phyloP scores from a whole-genome alignment of 2,888 invertebrate genomes.

The Disparrhopalites patrizii region DNA sequence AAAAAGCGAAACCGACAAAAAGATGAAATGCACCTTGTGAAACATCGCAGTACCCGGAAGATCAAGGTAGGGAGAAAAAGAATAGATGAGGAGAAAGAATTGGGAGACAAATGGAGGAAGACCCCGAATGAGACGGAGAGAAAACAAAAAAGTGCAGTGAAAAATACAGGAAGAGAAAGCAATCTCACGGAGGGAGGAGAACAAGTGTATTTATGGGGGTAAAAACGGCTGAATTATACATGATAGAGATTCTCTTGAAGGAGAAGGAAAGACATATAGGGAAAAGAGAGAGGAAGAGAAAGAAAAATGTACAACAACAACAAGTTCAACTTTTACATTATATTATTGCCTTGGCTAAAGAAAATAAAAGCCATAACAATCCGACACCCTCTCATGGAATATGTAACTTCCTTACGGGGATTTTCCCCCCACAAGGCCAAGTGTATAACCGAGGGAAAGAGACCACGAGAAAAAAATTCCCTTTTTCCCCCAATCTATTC shows the following conservation, averaged over 20 bases:
- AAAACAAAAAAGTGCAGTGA: neutral
- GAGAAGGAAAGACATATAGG: neutral
- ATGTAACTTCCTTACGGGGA: neutral
- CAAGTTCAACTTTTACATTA: conserved; percentile 1
- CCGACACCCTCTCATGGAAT: neutral
- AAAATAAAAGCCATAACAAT: neutral
- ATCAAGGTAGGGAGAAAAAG: neutral
- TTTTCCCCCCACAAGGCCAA: no score
- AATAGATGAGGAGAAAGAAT: neutral
- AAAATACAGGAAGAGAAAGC: neutral
- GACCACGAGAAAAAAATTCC: no score
- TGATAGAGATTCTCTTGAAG: neutral
- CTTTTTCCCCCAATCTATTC: no score
- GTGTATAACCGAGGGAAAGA: no score
- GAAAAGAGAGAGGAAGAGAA: neutral
- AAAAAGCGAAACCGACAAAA: no score
- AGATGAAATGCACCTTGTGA: no score
- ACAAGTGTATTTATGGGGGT: no score
- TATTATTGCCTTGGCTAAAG: conserved; percentile 7
- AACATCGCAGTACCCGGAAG: no score
- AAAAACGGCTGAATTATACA: conserved; percentile 10
- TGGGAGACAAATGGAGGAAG: neutral
- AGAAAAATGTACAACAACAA: neutral
- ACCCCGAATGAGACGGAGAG: neutral
- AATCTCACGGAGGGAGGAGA: no score